A percentile compares a stretch with the other conserved stretches of the same genome.
Evolutionary conservation across 2,113 vertebrate genomes (phyloP).

Genomic region (Aptenodytes forsteri): DNA sequence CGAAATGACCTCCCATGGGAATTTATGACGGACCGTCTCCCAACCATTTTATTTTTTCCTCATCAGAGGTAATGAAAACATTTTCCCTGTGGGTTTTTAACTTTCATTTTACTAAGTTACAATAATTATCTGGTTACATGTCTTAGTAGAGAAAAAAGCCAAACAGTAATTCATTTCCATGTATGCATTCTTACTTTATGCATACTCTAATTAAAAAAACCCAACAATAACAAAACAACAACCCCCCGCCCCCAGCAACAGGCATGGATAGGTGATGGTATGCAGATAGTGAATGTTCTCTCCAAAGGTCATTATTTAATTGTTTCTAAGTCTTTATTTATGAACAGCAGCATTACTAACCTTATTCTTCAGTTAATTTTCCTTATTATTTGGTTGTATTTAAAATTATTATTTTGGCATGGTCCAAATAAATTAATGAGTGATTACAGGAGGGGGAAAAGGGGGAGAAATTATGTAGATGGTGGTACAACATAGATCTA

Average conservation of each 20-base stretch:
- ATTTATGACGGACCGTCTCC: constrained; percentile 94
- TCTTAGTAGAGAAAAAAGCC: not conserved
- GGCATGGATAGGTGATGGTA: not conserved
- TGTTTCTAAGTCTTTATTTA: not conserved
- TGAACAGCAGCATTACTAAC: not conserved
- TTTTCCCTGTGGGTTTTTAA: not conserved
- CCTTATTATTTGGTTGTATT: not conserved
- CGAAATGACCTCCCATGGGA: constrained; percentile 98
- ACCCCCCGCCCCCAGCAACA: rapidly evolving
- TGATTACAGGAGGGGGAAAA: not conserved
- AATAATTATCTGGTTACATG: not conserved
- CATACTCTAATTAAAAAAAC: not conserved
- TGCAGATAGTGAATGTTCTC: not conserved
- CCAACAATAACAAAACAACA: not conserved
- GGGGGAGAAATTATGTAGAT: not conserved
- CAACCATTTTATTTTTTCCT: constrained; percentile 91
- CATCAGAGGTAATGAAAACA: constrained; percentile 81
- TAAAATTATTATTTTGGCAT: not conserved
- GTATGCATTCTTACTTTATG: not conserved
- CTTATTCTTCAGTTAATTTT: not conserved
- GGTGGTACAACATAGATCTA: not conserved
- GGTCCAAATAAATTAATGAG: not conserved
- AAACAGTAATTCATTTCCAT: not conserved
- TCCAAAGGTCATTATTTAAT: not conserved
- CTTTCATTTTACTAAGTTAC: not conserved